These are phyloP conservation scores for Coleophora flavipennella DNA, from an alignment of 2,888 invertebrate species.

Conservation along the genomic window DNA sequence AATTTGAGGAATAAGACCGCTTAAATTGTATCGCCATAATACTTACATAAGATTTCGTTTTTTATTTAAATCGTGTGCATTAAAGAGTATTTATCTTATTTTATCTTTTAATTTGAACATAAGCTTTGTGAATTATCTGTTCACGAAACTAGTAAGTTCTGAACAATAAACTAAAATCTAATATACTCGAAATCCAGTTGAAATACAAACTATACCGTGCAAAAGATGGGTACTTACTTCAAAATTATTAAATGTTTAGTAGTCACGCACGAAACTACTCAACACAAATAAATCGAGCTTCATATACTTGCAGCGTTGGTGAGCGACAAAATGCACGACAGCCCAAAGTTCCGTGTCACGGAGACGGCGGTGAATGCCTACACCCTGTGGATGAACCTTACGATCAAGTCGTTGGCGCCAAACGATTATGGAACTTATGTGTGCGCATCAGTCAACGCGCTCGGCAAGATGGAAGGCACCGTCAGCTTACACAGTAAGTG, in stretches of 20 bases:
- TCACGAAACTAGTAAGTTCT: too few relatives aligned
- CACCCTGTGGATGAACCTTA: constrained; percentile 86
- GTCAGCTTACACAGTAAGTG: constrained; percentile 86
- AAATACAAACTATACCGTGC: background rate
- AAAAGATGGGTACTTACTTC: background rate
- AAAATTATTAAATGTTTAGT: constrained; percentile 2
- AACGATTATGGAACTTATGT: constrained; percentile 86
- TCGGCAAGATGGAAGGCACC: constrained; percentile 86
- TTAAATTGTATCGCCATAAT: too few relatives aligned
- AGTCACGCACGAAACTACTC: constrained; percentile 4
- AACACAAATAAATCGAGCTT: constrained; percentile 1
- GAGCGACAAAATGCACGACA: constrained; percentile 80
- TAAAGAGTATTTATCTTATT: too few relatives aligned
- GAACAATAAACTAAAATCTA: too few relatives aligned
- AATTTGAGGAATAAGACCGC: too few relatives aligned
- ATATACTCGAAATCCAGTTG: too few relatives aligned
- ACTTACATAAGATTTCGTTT: too few relatives aligned
- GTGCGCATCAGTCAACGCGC: constrained; percentile 86
- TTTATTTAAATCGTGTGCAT: too few relatives aligned
- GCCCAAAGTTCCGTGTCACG: constrained; percentile 82
- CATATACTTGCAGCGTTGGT: constrained; percentile 41
- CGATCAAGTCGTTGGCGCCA: constrained; percentile 81
- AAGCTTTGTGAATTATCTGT: too few relatives aligned
- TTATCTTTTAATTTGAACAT: too few relatives aligned
- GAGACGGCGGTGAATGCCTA: constrained; percentile 83